Evolutionary conservation across 2,113 vertebrate species (phyloP).

Genomic region (Dicerorhinus sumatrensis): DNA sequence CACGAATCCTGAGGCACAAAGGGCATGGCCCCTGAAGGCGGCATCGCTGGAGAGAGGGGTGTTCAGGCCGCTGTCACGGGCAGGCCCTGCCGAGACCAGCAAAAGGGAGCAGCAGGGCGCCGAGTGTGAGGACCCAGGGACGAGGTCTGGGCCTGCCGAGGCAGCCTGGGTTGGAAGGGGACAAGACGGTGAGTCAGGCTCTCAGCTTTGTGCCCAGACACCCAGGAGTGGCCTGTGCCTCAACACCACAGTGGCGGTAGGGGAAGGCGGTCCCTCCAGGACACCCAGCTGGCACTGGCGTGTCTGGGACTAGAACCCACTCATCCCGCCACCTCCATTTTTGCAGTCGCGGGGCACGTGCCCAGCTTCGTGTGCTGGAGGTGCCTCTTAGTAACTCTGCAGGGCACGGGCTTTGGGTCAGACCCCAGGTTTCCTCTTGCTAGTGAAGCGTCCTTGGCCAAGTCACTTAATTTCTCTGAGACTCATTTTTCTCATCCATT

Average conservation of each 20-base stretch:
- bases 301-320: background rate
- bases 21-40: background rate
- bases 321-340: background rate
- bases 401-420: background rate
- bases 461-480: background rate
- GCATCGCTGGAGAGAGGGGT: rapidly evolving
- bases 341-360: rapidly evolving
- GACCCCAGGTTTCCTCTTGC: background rate
- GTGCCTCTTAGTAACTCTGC: background rate
- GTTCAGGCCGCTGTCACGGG: rapidly evolving
- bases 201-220: background rate
- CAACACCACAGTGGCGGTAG: rapidly evolving
- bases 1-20: background rate
- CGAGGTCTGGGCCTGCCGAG: background rate
- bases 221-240: background rate
- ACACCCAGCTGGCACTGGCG: background rate
- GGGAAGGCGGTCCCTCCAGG: background rate
- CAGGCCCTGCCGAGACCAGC: background rate
- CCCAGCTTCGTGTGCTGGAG: rapidly evolving
- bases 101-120: background rate
- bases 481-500: background rate
- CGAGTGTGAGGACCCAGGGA: background rate
- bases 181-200: background rate
- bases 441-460: background rate
- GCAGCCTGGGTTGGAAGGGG: conserved; percentile 68